phyloP scores from a whole-genome alignment of 2,888 invertebrate genomes.

The Cotesia congregata region DNA sequence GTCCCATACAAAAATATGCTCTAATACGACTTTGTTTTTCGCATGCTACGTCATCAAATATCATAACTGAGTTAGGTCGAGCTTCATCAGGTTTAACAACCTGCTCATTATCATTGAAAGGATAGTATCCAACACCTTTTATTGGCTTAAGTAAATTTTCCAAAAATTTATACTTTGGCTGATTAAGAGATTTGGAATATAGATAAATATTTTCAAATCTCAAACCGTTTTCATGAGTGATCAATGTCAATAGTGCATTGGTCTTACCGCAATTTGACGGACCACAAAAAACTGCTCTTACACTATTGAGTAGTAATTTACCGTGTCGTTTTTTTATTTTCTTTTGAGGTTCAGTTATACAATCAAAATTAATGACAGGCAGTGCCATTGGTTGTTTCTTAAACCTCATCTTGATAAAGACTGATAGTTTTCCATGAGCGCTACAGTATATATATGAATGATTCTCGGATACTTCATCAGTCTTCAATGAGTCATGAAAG shows the following conservation, averaged over 20 bases:
- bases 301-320: slow-evolving; percentile 48
- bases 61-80: slow-evolving; percentile 56
- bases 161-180: slow-evolving; percentile 56
- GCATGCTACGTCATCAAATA: slow-evolving; percentile 66
- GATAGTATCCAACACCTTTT: slow-evolving; percentile 52
- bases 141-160: slow-evolving; percentile 48
- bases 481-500: slow-evolving; percentile 45
- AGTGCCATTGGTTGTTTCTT: slow-evolving; percentile 28
- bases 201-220: slow-evolving; percentile 49
- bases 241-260: slow-evolving; percentile 42
- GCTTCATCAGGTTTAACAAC: slow-evolving; percentile 33
- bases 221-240: slow-evolving; percentile 41
- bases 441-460: no score
- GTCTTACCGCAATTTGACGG: slow-evolving; percentile 49
- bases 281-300: slow-evolving; percentile 48
- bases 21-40: slow-evolving; percentile 49
- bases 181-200: slow-evolving; percentile 40
- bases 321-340: background rate
- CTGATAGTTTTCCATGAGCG: slow-evolving; percentile 15
- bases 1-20: slow-evolving; percentile 42
- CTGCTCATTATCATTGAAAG: slow-evolving; percentile 44
- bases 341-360: background rate
- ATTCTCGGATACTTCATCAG: slow-evolving; percentile 44
- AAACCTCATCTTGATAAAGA: background rate
- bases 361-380: background rate